Base-by-base conservation (phyloP, 2,888 invertebrate genomes). In the Hydropsyche betteni region DNA sequence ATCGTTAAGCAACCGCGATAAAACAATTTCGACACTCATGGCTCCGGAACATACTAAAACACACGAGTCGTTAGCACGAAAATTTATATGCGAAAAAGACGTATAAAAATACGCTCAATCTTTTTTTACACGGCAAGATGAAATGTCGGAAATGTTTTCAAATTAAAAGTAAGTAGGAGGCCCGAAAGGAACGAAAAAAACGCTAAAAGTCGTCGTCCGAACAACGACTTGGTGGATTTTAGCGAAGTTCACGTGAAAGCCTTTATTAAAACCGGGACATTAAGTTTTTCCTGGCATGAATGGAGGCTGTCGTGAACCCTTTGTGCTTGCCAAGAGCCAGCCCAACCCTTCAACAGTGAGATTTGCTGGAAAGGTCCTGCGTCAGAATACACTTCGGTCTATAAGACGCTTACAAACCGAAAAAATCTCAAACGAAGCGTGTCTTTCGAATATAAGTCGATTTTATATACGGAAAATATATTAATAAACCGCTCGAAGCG, bases 201-300 rank as follows among this genome's bases (percentile, higher is more conserved):
- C 3, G 55, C 24, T 33, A 64, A 64, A 64, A 64, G 34, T 7
- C 34, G 16, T 64, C 55, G 16, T 64, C 12, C 64, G n/a, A 64
- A 58, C 58, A 16, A 8, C 8, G 16, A 58, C 24, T 58, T 24
- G 16, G 16, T 58, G 16, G 8, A 58, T 14, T 24, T 24, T 8
- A 24, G 64, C 10, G 33, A 34, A 64, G 64, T 64, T 64, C 64
- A 64, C 64, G 64, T 64, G 64, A 64, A 64, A 36, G 64, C 64
- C 36, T 64, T 64, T 64, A 64, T 64, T 64, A 64, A 64, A 64
- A 36, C 34, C 33, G 24, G 64, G 64, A 36, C 64, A 34, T 34
- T 33, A 64, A 36, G 34, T 64, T 64, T 64, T 36, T 64, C 64
- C 34, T 10, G 64, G 64, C 64, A 64, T 64, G 64, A 64, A 64